Percentiles rank a stretch among this genome's conserved stretches.
Conservation (phyloP, 2,113 vertebrate genomes). For the Crotalus horridus region DNA sequence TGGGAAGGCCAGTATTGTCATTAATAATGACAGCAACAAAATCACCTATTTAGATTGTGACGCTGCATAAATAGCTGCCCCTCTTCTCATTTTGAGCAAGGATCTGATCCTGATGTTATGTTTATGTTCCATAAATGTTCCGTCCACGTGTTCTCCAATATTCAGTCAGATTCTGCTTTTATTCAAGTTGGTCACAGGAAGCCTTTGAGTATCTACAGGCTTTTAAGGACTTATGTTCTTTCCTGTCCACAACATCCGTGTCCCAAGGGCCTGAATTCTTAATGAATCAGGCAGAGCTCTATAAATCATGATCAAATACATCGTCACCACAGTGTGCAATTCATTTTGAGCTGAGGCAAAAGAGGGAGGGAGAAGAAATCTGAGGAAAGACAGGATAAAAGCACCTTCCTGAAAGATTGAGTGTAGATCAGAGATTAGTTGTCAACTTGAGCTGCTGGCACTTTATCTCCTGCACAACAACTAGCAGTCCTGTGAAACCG, state of each 20-base stretch:
- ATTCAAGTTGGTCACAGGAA: constrained; percentile 15
- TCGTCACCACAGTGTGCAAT: constrained; percentile 32
- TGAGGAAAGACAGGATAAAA: constrained; percentile 35
- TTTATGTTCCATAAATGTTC: not conserved
- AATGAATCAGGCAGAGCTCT: constrained; percentile 17
- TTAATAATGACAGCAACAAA: not conserved
- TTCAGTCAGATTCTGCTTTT: not conserved
- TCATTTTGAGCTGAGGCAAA: constrained; percentile 23
- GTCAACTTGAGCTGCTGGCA: constrained; percentile 31
- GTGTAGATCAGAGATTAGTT: constrained; percentile 33
- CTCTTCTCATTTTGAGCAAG: not conserved
- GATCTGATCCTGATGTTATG: not conserved
- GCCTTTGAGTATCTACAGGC: constrained; percentile 11
- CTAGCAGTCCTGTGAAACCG: constrained; percentile 20
- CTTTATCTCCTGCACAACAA: constrained; percentile 20
- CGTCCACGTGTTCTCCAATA: not conserved
- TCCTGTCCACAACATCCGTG: constrained; percentile 28
- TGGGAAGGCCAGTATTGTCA: not conserved
- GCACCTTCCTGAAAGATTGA: constrained; percentile 37
- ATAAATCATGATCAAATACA: constrained; percentile 39
- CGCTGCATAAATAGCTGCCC: not conserved
- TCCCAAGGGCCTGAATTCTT: constrained; percentile 27
- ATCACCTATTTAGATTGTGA: not conserved
- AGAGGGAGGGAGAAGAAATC: constrained; percentile 6
- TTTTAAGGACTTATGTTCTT: constrained; percentile 19